These are phyloP conservation scores for Pristionchus japonicus DNA, from an alignment of 2,888 invertebrate species.

Conservation along the genomic window DNA sequence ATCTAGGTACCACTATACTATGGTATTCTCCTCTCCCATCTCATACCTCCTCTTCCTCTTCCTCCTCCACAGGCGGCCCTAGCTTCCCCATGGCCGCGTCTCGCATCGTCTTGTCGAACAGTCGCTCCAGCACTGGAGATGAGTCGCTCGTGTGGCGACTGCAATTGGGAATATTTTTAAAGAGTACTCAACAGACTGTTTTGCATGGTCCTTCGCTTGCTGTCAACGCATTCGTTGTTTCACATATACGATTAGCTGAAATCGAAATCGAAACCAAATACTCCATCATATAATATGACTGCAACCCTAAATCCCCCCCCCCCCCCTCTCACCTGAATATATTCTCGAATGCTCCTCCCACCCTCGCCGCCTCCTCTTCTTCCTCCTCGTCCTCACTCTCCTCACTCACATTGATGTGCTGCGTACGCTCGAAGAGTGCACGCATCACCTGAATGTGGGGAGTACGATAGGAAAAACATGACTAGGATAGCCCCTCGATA, in stretches of 20 bases:
- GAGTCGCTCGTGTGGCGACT: neutral
- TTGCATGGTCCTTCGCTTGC: too few species aligned
- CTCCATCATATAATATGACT: too few species aligned
- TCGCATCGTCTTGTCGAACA: neutral
- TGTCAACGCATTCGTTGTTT: too few species aligned
- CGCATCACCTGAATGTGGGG: neutral
- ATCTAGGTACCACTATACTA: too few species aligned
- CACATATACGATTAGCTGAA: too few species aligned
- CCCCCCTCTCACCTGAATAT: neutral
- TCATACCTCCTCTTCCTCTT: neutral
- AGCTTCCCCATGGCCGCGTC: neutral
- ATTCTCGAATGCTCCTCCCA: neutral
- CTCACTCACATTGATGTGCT: neutral
- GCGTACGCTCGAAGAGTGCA: neutral
- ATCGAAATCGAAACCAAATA: too few species aligned
- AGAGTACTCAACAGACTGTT: too few species aligned
- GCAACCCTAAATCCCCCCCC: too few species aligned
- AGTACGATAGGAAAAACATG: neutral
- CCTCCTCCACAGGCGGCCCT: neutral
- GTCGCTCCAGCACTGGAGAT: constrained; percentile 18
- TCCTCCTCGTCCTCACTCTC: neutral
- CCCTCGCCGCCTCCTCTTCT: neutral
- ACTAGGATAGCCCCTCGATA: too few species aligned
- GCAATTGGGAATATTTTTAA: too few species aligned
- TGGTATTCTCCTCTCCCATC: neutral